Base-by-base conservation (phyloP, 2,888 invertebrate species). In the Rhingia campestris region DNA sequence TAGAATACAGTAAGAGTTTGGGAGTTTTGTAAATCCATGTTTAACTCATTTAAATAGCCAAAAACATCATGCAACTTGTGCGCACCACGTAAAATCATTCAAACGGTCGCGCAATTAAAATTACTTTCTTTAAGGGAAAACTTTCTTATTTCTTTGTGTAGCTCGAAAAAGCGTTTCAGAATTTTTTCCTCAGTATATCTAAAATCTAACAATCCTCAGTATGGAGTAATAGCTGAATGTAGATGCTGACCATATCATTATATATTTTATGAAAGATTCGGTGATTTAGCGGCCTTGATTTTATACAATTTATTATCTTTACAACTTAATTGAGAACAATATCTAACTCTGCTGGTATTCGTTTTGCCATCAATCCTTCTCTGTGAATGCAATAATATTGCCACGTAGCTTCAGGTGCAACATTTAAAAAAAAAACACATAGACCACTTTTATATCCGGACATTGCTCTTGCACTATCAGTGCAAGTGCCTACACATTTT, bases 161-260 rank as follows among this genome's bases (percentile, higher is more conserved):
- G 47, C 47, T 47, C 22, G 12, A 47, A 47, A 47, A 47, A 14
- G 47, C 47, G 4, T 47, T 22, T 47, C 32, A 66, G 64, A 41
- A 66, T 64, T 51, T 66, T 66, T 67, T 39, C 54, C 53, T 41
- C 53, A 32, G 33, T n/a, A n/a, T n/a, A n/a, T n/a, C n/a, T n/a
- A n/a, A 66, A 43, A 66, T 6, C 39, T 3, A 39, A 39, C 39
- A 10, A 39, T 5, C 4, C 7, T 39, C 39, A 39, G 39, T 5
- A 54, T 54, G 66, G 54, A 66, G 54, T 45, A 39, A 39, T 43
- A 66, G 66, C 66, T 51, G 64, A 66, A 51, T 66, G 51, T 64
- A 41, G 41, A 43, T 66, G 53, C 32, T 67, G 45, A 45, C 56
- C 56, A 56, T 45, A 37, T 54, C 66, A 53, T n/a, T 51, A 66